Base-by-base conservation (phyloP, 2,888 invertebrate genomes). In the Cantharis flavilabris region DNA sequence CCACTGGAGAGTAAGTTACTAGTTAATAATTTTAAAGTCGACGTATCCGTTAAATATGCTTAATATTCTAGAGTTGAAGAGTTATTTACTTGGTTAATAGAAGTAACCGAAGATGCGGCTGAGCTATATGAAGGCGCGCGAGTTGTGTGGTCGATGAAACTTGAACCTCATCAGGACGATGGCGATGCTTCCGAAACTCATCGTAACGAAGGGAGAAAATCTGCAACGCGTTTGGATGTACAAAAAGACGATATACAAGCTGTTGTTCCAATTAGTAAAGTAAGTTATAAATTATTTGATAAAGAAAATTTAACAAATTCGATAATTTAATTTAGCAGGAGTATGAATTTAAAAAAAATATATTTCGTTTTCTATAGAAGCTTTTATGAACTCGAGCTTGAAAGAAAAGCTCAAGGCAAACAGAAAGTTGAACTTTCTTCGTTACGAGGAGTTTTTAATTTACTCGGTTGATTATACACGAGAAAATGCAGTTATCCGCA, bases 221-320 rank as follows among this genome's bases (percentile, higher is more conserved):
- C 96, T 67, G 94, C 95, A 78, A 95, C 96, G 1, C 91, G 96
- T 81, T 91, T 97, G 69, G 96, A 97, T 85, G 95, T 97, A 79
- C 96, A 96, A 87, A 97, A 97, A 87, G 97, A 97, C 87, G 97
- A 97, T 86, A 96, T 97, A 77, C 97, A 97, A 89, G 96, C 97
- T 18, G 96, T 98, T 13, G 90, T 98, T 23, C 97, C 97, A 14
- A 97, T 98, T 87, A 96, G 97, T 77, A 97, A 97, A 94, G 97
- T 97, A 89, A 87, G 86, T 64, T 13, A n/a, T 62, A 10, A 33
- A 70, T 18, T 14, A 70, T 13, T 26, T 69, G 23, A 5, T 49
- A 13, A 49, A 49, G 9, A n/a, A 3, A 49, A n/a, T n/a, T 49
- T 49, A n/a, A 13, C 33, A 33, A 49, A 49, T 49, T 49, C 5